Percentiles rank a stretch among this genome's conserved stretches.
These are phyloP conservation scores for Stenoptilia bipunctidactyla DNA, from an alignment of 2,888 invertebrate genomes.

Conservation along the genomic window DNA sequence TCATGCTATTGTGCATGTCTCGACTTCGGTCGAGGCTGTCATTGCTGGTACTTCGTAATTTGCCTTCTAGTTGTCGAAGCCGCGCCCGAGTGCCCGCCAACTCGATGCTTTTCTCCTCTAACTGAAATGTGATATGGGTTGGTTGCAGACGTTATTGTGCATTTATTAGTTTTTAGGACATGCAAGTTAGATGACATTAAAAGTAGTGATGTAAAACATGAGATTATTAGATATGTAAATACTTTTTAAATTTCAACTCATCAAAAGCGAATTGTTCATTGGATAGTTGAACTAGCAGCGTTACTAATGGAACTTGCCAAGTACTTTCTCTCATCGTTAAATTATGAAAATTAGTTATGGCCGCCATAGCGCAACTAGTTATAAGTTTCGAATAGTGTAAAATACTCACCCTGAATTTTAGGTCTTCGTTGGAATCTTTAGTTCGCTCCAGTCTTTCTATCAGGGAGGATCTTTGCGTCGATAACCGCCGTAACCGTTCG, in stretches of 20 bases:
- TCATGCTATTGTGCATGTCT: constrained; percentile 42
- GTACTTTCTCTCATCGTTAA: neutral
- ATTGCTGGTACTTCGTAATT: constrained; percentile 15
- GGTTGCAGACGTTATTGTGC: constrained; percentile 1
- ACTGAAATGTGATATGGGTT: constrained; percentile 56
- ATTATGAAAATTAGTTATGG: too few relatives aligned
- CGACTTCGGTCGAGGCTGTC: constrained; percentile 22
- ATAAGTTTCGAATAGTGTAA: neutral
- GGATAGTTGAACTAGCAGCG: too few relatives aligned
- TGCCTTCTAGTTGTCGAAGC: constrained; percentile 75
- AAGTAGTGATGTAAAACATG: too few relatives aligned
- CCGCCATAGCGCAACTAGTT: neutral
- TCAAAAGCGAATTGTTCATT: too few relatives aligned
- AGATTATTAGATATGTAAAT: too few relatives aligned
- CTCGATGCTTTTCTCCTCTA: constrained; percentile 87
- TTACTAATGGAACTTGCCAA: neutral
- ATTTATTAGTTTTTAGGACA: neutral
- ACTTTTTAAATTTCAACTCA: too few relatives aligned
- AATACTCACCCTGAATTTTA: constrained; percentile 79
- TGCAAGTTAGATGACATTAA: too few relatives aligned
- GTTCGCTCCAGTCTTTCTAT: constrained; percentile 79
- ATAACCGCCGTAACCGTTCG: constrained; percentile 77
- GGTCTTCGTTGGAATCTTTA: constrained; percentile 84
- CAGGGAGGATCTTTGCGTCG: constrained; percentile 75
- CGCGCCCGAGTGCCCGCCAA: constrained; percentile 85